Conservation (phyloP, 2,113 vertebrate species). For the Notothenia coriiceps region DNA sequence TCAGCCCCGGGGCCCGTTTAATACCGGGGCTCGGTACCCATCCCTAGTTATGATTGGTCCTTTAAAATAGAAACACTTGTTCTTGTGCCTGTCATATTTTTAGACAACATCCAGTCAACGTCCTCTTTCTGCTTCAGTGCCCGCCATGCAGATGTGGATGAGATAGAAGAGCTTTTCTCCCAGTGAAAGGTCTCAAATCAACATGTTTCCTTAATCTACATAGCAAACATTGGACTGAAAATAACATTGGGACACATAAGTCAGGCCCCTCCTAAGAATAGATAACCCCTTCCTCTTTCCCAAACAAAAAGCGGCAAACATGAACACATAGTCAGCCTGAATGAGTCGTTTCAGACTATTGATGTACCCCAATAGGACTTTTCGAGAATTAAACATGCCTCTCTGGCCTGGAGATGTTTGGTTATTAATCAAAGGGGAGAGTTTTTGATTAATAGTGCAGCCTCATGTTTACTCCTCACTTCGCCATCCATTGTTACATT, state of each 20-base stretch:
- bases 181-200: not conserved
- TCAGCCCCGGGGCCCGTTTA: no score
- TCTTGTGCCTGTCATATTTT: not conserved
- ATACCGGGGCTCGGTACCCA: no score
- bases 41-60: slow-evolving; percentile 5
- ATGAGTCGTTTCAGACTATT: slow-evolving; percentile 9
- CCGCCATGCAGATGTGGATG: not conserved
- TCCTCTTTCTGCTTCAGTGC: not conserved
- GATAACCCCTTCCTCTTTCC: not conserved
- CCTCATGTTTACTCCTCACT: slow-evolving; percentile 23
- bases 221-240: not conserved
- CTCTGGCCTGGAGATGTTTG: not conserved
- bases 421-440: not conserved
- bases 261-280: not conserved
- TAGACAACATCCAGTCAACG: not conserved
- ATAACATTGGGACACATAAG: not conserved
- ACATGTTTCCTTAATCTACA: no score
- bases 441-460: not conserved
- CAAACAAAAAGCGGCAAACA: not conserved
- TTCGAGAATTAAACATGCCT: not conserved
- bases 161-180: not conserved
- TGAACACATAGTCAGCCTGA: not conserved
- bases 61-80: not conserved
- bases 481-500: not conserved
- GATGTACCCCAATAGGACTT: slow-evolving; percentile 6